Evolutionary conservation across 2,888 invertebrate species (phyloP), one percentile per base, ranked within the genome.

Genomic region (Panorpa germanica): DNA sequence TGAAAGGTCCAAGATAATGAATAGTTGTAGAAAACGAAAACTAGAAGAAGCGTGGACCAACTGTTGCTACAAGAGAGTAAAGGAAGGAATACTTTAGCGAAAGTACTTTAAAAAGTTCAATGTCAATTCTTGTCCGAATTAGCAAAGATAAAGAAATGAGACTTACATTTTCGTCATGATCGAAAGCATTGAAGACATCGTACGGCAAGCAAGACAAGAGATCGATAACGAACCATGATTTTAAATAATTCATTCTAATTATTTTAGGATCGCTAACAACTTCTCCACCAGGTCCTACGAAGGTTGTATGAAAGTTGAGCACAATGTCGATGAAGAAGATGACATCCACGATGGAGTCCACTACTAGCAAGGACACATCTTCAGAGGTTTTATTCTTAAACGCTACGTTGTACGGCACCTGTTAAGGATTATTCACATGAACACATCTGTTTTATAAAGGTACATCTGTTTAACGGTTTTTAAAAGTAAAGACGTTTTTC

Each of bases 291-390:
- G 83, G 85, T 28, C 98, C 98, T 46, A 98, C 98, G 61, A 98
- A 98, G 39, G 98, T 98, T 40, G 98, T 98, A 64, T 98, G 98
- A 65, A 98, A 98, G 67, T 98, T 98, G 53, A 98, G 77, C 55
- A 96, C 90, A 59, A 98, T 98, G 66, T 98, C 98, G 59, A 98
- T 93, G 68, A 98, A 98, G 69, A 98, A 98, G 52, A 98, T 91
- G 46, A 98, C 96, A 61, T 98, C 98, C 48, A 98, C 98, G 51
- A 98, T 95, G 42, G 93, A 93, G 63, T 91, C 83, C 57, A 90
- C 85, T 50, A 90, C 90, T 47, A 91, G 70, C 46, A 90, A 67
- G 45, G 85, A 86, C 41, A 90, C 88, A 59, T 90, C 90, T 61
- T 90, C 90, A 55, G 86, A 85, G 43, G 91, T 95, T 63, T 96